Conservation (phyloP, 2,797 vertebrate genomes). For the Rhyacichthys aspro region DNA sequence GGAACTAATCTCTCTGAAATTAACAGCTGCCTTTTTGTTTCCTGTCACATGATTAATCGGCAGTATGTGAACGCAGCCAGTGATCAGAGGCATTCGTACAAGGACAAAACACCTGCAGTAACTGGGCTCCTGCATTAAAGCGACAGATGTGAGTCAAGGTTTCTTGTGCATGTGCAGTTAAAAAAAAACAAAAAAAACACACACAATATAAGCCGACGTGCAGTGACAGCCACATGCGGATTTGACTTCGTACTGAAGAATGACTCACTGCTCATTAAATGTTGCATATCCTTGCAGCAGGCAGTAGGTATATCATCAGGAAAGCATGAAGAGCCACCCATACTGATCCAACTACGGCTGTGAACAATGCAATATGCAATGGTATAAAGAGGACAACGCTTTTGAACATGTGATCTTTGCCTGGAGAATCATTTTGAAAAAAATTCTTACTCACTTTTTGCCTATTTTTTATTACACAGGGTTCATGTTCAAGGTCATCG, state of each 20-base stretch:
- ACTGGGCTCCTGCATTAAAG: slow-evolving; percentile 1
- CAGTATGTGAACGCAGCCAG: slow-evolving; percentile 2
- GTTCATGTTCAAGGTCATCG: too few species aligned
- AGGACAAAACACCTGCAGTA: slow-evolving; percentile 15
- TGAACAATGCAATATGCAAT: too few species aligned
- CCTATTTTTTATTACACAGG: too few species aligned
- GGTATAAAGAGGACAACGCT: too few species aligned
- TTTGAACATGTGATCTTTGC: too few species aligned
- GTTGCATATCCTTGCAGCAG: slow-evolving; percentile 33
- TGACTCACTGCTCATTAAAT: slow-evolving; percentile 50
- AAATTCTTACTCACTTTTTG: too few species aligned
- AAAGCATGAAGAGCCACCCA: slow-evolving; percentile 27
- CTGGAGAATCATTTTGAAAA: too few species aligned
- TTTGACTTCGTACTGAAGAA: slow-evolving; percentile 12
- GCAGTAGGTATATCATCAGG: slow-evolving; percentile 36
- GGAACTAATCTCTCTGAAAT: slow-evolving; percentile 10
- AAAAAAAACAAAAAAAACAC: background rate
- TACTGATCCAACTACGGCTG: background rate
- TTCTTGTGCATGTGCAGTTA: background rate
- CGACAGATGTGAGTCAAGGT: slow-evolving; percentile 28
- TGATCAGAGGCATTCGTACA: slow-evolving; percentile 24
- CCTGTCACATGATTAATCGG: slow-evolving; percentile 16
- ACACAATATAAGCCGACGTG: background rate
- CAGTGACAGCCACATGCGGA: background rate
- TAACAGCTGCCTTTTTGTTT: background rate